Percentiles rank a stretch among this genome's conserved stretches.
phyloP scores from a whole-genome alignment of 1,140 invertebrate species.

The Calycopis cecrops region DNA sequence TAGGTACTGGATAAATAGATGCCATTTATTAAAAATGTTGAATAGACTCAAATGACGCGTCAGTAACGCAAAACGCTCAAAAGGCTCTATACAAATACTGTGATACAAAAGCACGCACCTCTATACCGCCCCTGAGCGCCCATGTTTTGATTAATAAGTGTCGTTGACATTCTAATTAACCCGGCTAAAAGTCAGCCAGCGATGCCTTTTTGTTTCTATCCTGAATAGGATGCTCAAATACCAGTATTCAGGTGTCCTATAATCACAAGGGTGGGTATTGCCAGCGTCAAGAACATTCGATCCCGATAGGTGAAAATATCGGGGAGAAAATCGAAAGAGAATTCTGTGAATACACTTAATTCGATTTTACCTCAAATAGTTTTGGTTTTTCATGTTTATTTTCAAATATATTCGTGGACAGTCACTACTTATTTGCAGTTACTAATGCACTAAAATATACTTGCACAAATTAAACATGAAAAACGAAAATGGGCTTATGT shows the following conservation, averaged over 20 bases:
- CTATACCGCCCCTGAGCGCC: conserved; percentile 23
- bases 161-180: conserved; percentile 68
- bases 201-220: conserved; percentile 43
- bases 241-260: conserved; percentile 4
- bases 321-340: too few relatives aligned
- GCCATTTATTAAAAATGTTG: conserved; percentile 11
- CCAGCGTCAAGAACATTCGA: conserved; percentile 5
- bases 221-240: conserved; percentile 46
- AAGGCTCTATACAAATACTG: conserved; percentile 22
- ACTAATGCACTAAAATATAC: too few relatives aligned
- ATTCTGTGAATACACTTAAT: too few relatives aligned
- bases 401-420: too few relatives aligned
- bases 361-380: too few relatives aligned
- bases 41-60: conserved; percentile 27
- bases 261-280: neutral
- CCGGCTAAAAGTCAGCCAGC: conserved; percentile 52
- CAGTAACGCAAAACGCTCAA: conserved; percentile 20
- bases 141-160: conserved; percentile 62
- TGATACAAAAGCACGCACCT: conserved; percentile 23
- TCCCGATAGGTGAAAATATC: neutral
- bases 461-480: too few relatives aligned
- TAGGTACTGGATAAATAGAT: neutral
- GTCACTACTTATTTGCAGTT: too few relatives aligned
- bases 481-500: too few relatives aligned
- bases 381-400: too few relatives aligned